Evolutionary conservation across 2,113 vertebrate species (phyloP).

Genomic region (Heterocephalus glaber): DNA sequence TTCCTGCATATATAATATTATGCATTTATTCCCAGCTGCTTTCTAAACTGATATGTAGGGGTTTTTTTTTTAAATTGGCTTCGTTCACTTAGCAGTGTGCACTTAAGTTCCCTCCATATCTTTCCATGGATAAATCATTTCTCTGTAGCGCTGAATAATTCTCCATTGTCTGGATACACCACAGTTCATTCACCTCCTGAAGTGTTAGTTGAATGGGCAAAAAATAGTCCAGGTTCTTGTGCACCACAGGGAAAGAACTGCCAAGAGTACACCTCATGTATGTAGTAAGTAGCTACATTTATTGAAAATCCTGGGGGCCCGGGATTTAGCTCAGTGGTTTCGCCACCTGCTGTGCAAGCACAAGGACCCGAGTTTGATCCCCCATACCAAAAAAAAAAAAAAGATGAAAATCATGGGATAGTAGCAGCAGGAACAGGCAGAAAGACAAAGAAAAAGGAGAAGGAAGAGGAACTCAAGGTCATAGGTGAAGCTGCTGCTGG

Average conservation of each 20-base stretch:
- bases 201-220: not conserved
- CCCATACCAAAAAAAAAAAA: no score
- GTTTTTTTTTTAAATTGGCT: not conserved
- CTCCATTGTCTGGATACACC: not conserved
- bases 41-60: not conserved
- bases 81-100: not conserved
- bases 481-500: not conserved
- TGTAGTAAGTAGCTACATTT: no score
- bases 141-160: not conserved
- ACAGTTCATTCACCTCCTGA: not conserved
- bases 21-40: constrained; percentile 19
- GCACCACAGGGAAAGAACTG: no score
- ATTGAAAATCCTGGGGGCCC: no score
- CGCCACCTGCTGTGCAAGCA: no score
- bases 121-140: not conserved
- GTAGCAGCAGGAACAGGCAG: not conserved
- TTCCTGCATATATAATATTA: not conserved
- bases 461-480: not conserved
- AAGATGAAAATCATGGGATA: no score
- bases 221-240: not conserved
- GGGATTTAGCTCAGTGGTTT: no score
- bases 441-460: not conserved
- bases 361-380: no score
- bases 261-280: no score
- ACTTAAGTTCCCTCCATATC: not conserved